Percentiles rank a stretch among this genome's conserved stretches.
phyloP scores from a whole-genome alignment of 1,140 invertebrate species.

The Chironomus tepperi region DNA sequence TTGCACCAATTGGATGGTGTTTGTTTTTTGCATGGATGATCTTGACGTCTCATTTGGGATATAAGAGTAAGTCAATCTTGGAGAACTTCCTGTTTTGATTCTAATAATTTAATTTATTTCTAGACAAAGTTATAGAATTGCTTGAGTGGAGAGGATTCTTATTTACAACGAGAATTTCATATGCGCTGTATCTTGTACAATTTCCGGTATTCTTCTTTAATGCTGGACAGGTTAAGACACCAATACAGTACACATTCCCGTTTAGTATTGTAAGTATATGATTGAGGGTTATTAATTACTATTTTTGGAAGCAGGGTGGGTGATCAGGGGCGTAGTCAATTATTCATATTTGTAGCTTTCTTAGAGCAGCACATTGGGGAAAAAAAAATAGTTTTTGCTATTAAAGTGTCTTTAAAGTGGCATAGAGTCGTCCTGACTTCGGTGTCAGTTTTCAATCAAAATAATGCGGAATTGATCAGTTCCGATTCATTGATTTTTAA shows the following conservation, averaged over 20 bases:
- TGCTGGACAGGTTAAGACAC: slow-evolving; percentile 47
- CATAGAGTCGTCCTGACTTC: too few relatives aligned
- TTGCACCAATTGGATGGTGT: slow-evolving; percentile 63
- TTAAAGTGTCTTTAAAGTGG: too few relatives aligned
- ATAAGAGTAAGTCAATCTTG: slow-evolving; percentile 42
- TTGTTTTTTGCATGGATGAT: slow-evolving; percentile 56
- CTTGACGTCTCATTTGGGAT: slow-evolving; percentile 51
- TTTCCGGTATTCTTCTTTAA: slow-evolving; percentile 61
- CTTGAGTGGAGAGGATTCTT: slow-evolving; percentile 52
- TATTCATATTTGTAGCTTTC: too few relatives aligned
- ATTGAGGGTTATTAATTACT: too few relatives aligned
- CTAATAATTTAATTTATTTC: slow-evolving; percentile 25
- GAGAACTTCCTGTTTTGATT: background rate
- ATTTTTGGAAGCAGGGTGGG: too few relatives aligned
- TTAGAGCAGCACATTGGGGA: too few relatives aligned
- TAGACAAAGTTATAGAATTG: slow-evolving; percentile 44
- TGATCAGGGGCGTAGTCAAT: too few relatives aligned
- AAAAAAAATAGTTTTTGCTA: too few relatives aligned
- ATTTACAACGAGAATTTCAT: slow-evolving; percentile 52
- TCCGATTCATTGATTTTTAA: too few relatives aligned
- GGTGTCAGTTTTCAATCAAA: too few relatives aligned
- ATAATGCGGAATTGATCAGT: too few relatives aligned
- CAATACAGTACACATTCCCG: slow-evolving; percentile 46
- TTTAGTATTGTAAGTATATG: slow-evolving; percentile 42
- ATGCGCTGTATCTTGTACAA: slow-evolving; percentile 56